phyloP scores from a whole-genome alignment of 1,140 invertebrate genomes.

The Lepeophtheirus salmonis region DNA sequence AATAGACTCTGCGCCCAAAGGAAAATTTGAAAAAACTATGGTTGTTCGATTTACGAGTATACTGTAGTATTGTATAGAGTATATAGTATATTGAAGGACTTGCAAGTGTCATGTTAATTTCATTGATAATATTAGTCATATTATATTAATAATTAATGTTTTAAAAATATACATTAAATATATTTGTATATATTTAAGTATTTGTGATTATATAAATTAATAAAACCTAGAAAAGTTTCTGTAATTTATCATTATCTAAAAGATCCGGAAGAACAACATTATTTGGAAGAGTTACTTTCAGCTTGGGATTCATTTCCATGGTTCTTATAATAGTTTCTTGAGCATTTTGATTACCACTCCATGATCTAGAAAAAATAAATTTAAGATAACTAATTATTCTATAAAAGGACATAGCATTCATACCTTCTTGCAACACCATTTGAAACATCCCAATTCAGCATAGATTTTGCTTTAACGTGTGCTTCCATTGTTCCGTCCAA shows the following conservation, averaged over 20 bases:
- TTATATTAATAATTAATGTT: neutral
- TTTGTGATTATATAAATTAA: neutral
- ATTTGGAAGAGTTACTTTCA: constrained; percentile 36
- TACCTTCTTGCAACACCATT: constrained; percentile 38
- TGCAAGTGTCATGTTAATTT: too few relatives aligned
- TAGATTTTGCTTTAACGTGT: constrained; percentile 29
- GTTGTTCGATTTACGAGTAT: too few relatives aligned
- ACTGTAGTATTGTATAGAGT: too few relatives aligned
- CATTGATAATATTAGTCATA: too few relatives aligned
- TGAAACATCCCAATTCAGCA: constrained; percentile 46
- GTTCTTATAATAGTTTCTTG: constrained; percentile 32
- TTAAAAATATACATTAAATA: neutral
- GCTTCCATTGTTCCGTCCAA: constrained; percentile 41
- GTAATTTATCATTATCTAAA: constrained; percentile 1
- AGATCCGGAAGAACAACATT: constrained; percentile 19
- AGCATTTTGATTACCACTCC: constrained; percentile 34
- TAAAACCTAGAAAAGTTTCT: neutral
- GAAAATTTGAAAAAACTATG: too few relatives aligned
- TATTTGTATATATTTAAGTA: neutral
- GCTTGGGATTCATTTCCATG: constrained; percentile 31
- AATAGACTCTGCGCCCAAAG: too few relatives aligned
- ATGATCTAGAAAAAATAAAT: constrained; percentile 23
- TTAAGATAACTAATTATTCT: neutral
- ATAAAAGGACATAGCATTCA: neutral
- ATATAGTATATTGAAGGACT: too few relatives aligned